Percentiles rank a stretch among this genome's conserved stretches.
phyloP scores from a whole-genome alignment of 2,113 vertebrate genomes.

The Neofelis nebulosa region DNA sequence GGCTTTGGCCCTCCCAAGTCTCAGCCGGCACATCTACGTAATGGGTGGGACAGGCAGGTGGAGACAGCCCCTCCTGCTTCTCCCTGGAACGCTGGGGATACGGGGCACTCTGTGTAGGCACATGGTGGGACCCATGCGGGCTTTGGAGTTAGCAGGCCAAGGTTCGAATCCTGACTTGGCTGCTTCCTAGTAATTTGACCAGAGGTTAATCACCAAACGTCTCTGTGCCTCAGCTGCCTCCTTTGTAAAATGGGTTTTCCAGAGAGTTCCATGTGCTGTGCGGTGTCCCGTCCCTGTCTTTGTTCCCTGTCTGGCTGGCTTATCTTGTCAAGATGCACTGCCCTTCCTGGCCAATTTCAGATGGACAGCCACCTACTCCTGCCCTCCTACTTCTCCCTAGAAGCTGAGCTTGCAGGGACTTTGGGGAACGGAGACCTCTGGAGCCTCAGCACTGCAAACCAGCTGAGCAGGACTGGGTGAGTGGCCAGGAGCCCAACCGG shows the following conservation, averaged over 20 bases:
- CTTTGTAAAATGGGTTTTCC: background rate
- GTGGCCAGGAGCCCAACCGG: accelerated
- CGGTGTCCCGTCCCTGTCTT: background rate
- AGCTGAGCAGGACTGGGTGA: background rate
- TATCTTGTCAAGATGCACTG: background rate
- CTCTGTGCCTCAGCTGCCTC: background rate
- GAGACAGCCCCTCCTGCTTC: background rate
- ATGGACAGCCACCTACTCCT: background rate
- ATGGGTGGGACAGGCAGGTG: accelerated
- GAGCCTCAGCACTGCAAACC: background rate
- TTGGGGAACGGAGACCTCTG: background rate
- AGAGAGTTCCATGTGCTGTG: background rate
- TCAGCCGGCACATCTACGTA: background rate
- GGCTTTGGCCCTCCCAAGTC: background rate
- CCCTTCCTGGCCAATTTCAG: background rate
- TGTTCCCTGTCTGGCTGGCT: background rate
- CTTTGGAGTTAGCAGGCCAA: background rate
- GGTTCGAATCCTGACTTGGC: background rate
- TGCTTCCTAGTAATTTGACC: background rate
- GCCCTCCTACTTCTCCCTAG: background rate
- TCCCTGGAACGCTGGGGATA: background rate
- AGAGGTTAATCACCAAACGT: background rate
- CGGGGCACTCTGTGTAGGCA: background rate
- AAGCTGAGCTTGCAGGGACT: background rate
- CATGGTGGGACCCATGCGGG: accelerated